Evolutionary conservation across 2,113 vertebrate species (phyloP).

Genomic region (Casuarius casuarius): DNA sequence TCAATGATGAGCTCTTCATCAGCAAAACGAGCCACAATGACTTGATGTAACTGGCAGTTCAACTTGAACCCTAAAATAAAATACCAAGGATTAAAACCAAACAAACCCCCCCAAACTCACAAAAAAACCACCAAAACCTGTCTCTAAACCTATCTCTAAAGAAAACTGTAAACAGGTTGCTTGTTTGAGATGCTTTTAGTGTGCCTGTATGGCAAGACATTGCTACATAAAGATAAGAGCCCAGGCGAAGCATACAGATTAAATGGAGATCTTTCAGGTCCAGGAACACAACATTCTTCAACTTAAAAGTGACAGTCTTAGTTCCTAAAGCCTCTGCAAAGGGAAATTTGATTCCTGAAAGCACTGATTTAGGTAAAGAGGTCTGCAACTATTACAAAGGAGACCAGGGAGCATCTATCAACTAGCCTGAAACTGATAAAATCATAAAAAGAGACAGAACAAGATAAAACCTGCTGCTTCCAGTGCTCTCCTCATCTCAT

Average conservation of each 20-base stretch:
- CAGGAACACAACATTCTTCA: neutral
- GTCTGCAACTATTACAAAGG: neutral
- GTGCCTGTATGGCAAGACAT: neutral
- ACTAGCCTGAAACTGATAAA: neutral
- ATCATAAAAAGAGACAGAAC: neutral
- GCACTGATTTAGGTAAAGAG: neutral
- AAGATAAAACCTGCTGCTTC: slow-evolving; percentile 75
- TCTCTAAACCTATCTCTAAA: neutral
- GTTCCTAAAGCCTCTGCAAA: neutral
- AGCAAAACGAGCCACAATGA: slow-evolving; percentile 81
- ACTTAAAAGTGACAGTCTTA: neutral
- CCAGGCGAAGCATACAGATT: neutral
- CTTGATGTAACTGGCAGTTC: slow-evolving; percentile 75
- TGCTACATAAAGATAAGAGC: neutral
- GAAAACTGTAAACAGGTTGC: neutral
- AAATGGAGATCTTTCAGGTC: neutral
- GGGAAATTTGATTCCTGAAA: neutral
- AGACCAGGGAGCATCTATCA: neutral
- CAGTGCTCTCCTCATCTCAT: slow-evolving; percentile 81
- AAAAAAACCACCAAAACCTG: neutral
- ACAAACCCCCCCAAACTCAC: neutral
- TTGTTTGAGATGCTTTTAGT: neutral
- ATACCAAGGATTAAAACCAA: neutral
- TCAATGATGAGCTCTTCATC: slow-evolving; percentile 79
- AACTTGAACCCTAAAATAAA: slow-evolving; percentile 77